These are phyloP conservation scores for Drosophila ogumai DNA, from an alignment of 1,140 invertebrate genomes.

Conservation along the genomic window DNA sequence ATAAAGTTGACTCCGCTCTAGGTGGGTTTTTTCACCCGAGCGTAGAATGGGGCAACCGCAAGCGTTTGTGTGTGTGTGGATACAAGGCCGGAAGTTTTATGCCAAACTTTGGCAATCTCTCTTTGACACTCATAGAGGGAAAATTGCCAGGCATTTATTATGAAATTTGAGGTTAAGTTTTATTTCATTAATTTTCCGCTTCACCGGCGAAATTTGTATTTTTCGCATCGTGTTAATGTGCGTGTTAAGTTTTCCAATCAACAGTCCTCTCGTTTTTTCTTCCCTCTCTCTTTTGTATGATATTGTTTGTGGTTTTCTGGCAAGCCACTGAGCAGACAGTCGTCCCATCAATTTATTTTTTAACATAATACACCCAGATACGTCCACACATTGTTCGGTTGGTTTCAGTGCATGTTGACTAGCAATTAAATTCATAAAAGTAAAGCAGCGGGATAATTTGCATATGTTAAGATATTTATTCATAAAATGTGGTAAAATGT, in stretches of 20 bases:
- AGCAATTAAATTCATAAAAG: constrained; percentile 17
- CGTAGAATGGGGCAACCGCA: constrained; percentile 38
- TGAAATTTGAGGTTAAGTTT: constrained; percentile 64
- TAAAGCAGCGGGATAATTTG: background rate
- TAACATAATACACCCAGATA: constrained; percentile 9
- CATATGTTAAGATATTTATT: constrained; percentile 1
- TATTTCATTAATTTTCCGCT: constrained; percentile 71
- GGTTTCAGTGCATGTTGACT: background rate
- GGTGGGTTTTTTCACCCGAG: constrained; percentile 21
- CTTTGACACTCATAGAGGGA: constrained; percentile 24
- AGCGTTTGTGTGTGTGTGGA: constrained; percentile 26
- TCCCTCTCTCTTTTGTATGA: background rate
- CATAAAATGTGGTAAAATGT: background rate
- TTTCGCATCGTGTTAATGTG: constrained; percentile 35
- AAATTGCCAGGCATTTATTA: constrained; percentile 61
- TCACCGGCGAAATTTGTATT: constrained; percentile 35
- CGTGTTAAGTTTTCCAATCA: constrained; percentile 56
- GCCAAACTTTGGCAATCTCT: constrained; percentile 54
- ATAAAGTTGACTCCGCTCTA: constrained; percentile 67
- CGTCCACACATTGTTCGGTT: background rate
- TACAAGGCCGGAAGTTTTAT: constrained; percentile 52
- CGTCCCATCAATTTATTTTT: constrained; percentile 22
- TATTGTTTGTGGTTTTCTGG: constrained; percentile 36
- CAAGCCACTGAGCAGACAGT: constrained; percentile 43
- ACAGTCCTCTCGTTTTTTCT: constrained; percentile 25